Base-by-base conservation (phyloP, 1,140 invertebrate species). In the Stenopsyche tienmushanensis region DNA sequence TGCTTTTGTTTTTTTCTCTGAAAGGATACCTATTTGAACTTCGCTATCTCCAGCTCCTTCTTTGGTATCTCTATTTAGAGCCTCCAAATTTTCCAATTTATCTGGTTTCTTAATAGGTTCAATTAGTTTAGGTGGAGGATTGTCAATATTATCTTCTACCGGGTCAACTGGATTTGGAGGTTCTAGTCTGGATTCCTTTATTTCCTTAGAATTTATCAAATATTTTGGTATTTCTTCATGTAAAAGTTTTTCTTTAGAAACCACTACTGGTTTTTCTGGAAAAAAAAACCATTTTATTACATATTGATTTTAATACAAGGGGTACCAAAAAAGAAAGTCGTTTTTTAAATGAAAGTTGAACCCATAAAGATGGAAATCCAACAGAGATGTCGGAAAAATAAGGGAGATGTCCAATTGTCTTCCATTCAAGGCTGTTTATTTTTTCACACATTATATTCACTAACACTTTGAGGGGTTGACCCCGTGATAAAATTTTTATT, bases 141-240 rank as follows among this genome's bases (percentile, higher is more conserved):
- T 44, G 13, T 34, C 29, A 7, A 34, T 34, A 7, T 34, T 34
- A 34, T 58, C 52, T 64, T 74, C 74, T 65, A 77, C 75, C 1
- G 78, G 80, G 26, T 77, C 74, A 1, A 80, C 72, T 1, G 78
- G 80, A 55, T 80, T 80, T 0, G 80, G 80, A 5, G 80, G 79
- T 67, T 78, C 76, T 5, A 78, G 69, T 73, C 74, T 75, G 0
- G 80, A 81, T 62, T 79, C 78, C 25, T 34, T 54, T 69, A 75
- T 77, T 23, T 72, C 69, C 0, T 72, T 62, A 8, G 68, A 64
- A 8, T 69, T 72, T 2, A 73, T 54, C 21, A 45, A 21, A 15
- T 67, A 24, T 17, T 62, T 65, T 26, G 64, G 62, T 15, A 29
- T 13, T 29, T n/a, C 13, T 25, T 29, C 26, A 29, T 55, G 9